Base-by-base conservation (phyloP, 2,113 vertebrate species). In the Struthidea cinerea region DNA sequence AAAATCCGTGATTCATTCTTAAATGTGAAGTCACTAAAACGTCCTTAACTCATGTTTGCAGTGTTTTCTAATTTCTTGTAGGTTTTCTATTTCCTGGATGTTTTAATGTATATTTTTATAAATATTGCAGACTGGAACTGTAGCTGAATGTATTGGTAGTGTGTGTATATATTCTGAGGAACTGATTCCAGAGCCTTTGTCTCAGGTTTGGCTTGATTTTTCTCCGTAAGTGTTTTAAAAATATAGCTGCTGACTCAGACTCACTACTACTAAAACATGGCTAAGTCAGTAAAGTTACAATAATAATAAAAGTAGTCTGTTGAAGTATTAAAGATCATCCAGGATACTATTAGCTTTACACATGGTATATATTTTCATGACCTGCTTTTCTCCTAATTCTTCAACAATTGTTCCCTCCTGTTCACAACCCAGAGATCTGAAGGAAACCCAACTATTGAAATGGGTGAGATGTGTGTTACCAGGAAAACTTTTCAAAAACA, bases 181-280 rank as follows among this genome's bases (percentile, higher is more conserved):
- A 9, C 7, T 55, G 20, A 64, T n/a, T 12, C 16, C 26, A 67
- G 33, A 56, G 13, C 16, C 50, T 52, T 84, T 65, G 27, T 67
- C 39, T 78, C 10, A 55, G 8, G 3, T 79, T 86, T 89, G 32
- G 10, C 16, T 69, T 77, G 27, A 61, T 57, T 91, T 81, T 42
- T 73, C 41, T 33, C 24, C 11, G 52, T 0, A 0, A 2, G 3
- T 67, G 4, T 53, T 74, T 37, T 2, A 35, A 60, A 78, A 70
- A 70, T 53, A 42, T 1, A 59, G 19, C 21, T 94, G 37, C n/a
- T 7, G 4, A 27, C 7, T 56, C 89, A 88, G 46, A 33, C 13
- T 75, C 18, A 17, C 24, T 27, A 21, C 32, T 65, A 41, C 24
- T 61, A 59, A 85, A 70, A 46, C 22, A 27, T 21, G 42, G 8